These are phyloP conservation scores for Acanthopleura granulata DNA, from an alignment of 2,888 invertebrate genomes.

Conservation along the genomic window DNA sequence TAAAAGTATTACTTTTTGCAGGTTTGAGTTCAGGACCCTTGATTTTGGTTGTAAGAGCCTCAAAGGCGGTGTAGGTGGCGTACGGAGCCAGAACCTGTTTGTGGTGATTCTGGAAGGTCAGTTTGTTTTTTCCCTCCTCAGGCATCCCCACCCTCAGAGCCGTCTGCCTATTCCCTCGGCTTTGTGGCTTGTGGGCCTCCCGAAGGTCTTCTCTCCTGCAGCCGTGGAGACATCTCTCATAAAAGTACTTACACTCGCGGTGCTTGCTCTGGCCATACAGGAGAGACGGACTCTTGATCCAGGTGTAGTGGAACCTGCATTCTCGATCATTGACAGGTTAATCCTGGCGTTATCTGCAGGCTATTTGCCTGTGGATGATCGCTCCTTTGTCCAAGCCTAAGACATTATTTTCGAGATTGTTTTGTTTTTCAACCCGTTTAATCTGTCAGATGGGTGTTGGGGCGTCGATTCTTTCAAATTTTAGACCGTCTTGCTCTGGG, in stretches of 20 bases:
- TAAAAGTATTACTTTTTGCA: neutral
- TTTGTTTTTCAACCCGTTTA: constrained; percentile 21
- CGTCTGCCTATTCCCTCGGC: neutral
- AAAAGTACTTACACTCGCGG: neutral
- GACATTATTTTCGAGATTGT: constrained; percentile 21
- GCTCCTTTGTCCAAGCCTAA: constrained; percentile 23
- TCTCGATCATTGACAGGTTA: constrained; percentile 20
- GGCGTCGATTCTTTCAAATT: no score
- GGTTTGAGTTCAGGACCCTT: neutral
- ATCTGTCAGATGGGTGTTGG: constrained; percentile 23
- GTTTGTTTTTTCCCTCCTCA: neutral
- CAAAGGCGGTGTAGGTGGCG: neutral
- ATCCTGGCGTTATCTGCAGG: no score
- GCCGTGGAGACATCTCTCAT: neutral
- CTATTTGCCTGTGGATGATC: neutral
- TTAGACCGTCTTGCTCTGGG: no score
- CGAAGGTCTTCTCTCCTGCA: neutral
- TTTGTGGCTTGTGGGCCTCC: neutral
- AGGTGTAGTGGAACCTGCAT: constrained; percentile 27
- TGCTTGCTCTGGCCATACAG: neutral
- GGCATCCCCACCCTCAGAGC: neutral
- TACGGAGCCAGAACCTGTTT: neutral
- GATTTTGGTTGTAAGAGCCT: neutral
- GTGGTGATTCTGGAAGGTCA: neutral
- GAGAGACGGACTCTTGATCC: constrained; percentile 23